Base-by-base conservation (phyloP, 2,888 invertebrate genomes). In the Malacosoma neustria region DNA sequence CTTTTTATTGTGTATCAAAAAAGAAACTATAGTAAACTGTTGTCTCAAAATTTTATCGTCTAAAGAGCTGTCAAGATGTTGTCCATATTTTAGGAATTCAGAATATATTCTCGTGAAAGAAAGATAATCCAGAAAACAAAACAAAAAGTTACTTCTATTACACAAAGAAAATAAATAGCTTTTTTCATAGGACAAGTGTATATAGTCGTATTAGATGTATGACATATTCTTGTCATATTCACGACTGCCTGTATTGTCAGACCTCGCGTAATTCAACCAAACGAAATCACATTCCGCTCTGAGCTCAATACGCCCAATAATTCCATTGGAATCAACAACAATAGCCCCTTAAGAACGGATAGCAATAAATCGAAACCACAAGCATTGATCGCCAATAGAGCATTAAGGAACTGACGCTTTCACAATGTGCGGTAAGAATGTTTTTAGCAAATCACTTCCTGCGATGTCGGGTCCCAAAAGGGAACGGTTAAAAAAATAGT, bases 371-470 rank as follows among this genome's bases (percentile, higher is more conserved):
- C 73, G 75, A 70, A 75, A 66, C 63, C 67, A 59, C 60, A 61
- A 61, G 46, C 58, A 75, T 72, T 72, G 72, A 69, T 73, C 72
- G 68, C 69, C 76, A 73, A 81, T 77, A 68, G 71, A 64, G 74
- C 77, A 77, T 80, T 79, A 80, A 77, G 72, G 58, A 71, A 64
- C 69, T 62, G 64, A 69, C 72, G 65, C 77, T 69, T 72, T 65
- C 58, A 79, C 77, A 79, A 82, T 81, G 64, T 69, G 77, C 76
- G 80, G 79, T 80, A 79, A 70, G 72, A 74, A 72, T 75, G 68
- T 80, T 82, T 82, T 80, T 72, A 79, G 76, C 84, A 72, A 85
- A 84, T 84, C 82, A 84, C 70, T 85, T 85, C 82, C 85, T 76
- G 51, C 50, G 48, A 52, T 57, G 57, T 61, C 51, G 46, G 58